phyloP scores from a whole-genome alignment of 1,140 invertebrate species.

The Pinna nobilis region DNA sequence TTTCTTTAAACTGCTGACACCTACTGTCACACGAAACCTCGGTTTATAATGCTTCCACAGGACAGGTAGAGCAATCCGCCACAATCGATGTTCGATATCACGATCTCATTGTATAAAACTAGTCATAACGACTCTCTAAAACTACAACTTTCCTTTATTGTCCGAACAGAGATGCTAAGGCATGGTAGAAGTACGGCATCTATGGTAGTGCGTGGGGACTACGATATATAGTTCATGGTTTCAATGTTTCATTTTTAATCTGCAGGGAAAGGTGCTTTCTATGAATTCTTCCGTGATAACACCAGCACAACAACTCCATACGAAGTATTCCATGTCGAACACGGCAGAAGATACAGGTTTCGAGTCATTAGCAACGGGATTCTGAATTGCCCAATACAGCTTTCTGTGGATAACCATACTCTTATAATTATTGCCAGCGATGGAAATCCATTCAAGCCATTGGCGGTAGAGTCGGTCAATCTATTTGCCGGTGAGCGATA shows the following conservation, averaged over 20 bases:
- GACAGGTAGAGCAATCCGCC: too few species aligned
- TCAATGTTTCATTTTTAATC: background rate
- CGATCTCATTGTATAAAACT: too few species aligned
- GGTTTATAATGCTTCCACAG: too few species aligned
- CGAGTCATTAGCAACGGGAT: constrained; percentile 89
- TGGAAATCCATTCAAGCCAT: constrained; percentile 45
- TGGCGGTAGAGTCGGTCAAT: constrained; percentile 50
- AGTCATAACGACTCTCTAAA: too few species aligned
- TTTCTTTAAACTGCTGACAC: too few species aligned
- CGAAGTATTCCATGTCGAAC: constrained; percentile 45
- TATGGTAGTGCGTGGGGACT: too few species aligned
- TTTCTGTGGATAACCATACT: constrained; percentile 58
- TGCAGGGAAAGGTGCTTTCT: constrained; percentile 32
- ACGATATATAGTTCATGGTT: too few species aligned
- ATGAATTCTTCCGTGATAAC: constrained; percentile 14
- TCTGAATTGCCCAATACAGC: constrained; percentile 82
- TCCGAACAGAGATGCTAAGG: too few species aligned
- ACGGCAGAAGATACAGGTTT: constrained; percentile 82
- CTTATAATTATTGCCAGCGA: constrained; percentile 57
- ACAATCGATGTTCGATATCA: too few species aligned
- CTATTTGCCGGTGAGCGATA: constrained; percentile 69
- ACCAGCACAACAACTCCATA: constrained; percentile 42
- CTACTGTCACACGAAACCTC: too few species aligned
- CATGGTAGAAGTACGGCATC: too few species aligned
- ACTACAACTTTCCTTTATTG: too few species aligned